Evolutionary conservation across 2,113 vertebrate species (phyloP).

Genomic region (Orthonyx spaldingii): DNA sequence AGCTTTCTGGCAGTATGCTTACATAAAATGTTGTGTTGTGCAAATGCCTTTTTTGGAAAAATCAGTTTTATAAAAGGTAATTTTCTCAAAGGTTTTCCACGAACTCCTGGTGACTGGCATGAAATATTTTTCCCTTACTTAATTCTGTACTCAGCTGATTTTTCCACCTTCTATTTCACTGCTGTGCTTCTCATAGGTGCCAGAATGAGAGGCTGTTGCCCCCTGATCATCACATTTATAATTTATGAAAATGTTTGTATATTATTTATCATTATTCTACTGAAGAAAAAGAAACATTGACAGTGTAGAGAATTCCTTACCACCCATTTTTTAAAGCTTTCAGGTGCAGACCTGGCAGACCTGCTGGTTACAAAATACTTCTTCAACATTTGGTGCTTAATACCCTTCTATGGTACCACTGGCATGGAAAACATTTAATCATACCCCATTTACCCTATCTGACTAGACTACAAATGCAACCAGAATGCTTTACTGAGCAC

Average conservation of each 20-base stretch:
- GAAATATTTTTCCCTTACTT: not conserved
- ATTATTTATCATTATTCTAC: not conserved
- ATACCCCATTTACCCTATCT: not conserved
- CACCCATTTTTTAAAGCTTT: not conserved
- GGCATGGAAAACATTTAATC: not conserved
- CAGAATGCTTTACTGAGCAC: not conserved
- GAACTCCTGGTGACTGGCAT: not conserved
- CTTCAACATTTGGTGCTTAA: not conserved
- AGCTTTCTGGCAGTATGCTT: not conserved
- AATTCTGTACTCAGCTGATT: not conserved
- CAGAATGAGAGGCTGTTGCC: not conserved
- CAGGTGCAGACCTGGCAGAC: not conserved
- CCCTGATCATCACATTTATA: rapidly evolving
- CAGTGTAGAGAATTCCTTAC: not conserved
- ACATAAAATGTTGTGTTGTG: not conserved
- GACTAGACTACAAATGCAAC: not conserved
- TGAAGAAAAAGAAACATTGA: not conserved
- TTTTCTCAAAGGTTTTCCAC: not conserved
- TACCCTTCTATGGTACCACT: not conserved
- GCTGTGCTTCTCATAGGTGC: not conserved
- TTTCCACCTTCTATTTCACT: not conserved
- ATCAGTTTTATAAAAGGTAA: not conserved
- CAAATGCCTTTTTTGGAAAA: not conserved
- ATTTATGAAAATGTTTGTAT: not conserved
- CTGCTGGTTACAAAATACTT: not conserved